Evolutionary conservation across 1,140 invertebrate genomes (phyloP).

Genomic region (Araneus ventricosus): DNA sequence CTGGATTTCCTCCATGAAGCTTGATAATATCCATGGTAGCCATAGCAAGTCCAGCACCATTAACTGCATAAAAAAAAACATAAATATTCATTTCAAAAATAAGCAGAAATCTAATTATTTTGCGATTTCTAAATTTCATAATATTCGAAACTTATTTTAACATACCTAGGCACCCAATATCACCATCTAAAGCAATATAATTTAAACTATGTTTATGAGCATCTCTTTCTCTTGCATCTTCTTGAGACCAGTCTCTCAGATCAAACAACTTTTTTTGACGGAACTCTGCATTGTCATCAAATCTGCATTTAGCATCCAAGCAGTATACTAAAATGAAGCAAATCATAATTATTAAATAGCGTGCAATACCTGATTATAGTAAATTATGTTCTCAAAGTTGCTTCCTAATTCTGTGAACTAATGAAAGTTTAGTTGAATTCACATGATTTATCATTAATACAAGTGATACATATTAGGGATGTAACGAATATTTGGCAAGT

Average conservation of each 20-base stretch:
- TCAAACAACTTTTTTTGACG: conserved; percentile 95
- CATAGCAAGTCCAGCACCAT: conserved; percentile 99
- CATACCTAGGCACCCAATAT: conserved; percentile 82
- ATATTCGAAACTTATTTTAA: not conserved
- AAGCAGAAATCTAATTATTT: not conserved
- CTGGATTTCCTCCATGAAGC: conserved; percentile 94
- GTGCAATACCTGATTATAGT: not conserved
- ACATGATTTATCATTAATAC: too few relatives aligned
- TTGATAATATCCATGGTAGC: conserved; percentile 99
- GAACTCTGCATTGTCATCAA: conserved; percentile 97
- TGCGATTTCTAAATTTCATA: not conserved
- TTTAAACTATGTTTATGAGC: conserved; percentile 96
- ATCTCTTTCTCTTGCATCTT: conserved; percentile 95
- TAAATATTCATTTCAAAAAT: not conserved
- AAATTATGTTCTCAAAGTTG: too few relatives aligned
- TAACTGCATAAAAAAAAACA: conserved; percentile 84
- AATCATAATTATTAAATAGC: conserved; percentile 72
- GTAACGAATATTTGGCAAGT: too few relatives aligned
- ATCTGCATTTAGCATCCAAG: conserved; percentile 93
- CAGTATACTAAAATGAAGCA: conserved; percentile 13
- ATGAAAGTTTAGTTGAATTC: too few relatives aligned
- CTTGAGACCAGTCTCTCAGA: conserved; percentile 93
- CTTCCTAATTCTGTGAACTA: too few relatives aligned
- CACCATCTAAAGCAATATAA: conserved; percentile 97
- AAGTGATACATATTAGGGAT: too few relatives aligned